A percentile compares a stretch with the other conserved stretches of the same genome.
These are phyloP conservation scores for Oreotrochilus melanogaster DNA, from an alignment of 2,113 vertebrate genomes.

Conservation along the genomic window DNA sequence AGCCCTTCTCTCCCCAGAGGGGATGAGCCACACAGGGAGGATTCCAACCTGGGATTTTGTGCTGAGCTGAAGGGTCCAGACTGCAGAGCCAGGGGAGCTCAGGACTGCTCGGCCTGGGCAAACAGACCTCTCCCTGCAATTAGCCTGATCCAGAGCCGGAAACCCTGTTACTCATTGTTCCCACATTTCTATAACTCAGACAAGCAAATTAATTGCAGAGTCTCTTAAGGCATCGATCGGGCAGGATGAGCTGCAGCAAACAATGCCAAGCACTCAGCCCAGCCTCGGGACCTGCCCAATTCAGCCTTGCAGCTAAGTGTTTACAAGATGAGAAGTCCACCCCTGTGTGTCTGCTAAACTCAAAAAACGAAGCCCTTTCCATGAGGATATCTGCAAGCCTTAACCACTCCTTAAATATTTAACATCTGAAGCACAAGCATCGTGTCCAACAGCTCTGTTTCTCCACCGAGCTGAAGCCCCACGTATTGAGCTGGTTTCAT, in stretches of 20 bases:
- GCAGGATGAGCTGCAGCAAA: not conserved
- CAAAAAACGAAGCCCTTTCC: accelerated
- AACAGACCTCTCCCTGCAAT: accelerated
- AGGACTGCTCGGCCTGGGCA: accelerated
- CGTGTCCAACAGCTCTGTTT: not conserved
- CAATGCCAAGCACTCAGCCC: not conserved
- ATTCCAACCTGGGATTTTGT: not conserved
- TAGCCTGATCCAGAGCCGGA: not conserved
- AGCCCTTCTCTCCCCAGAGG: not conserved
- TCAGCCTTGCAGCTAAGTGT: accelerated
- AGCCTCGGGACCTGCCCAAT: not conserved
- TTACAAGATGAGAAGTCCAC: not conserved
- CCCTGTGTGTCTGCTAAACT: accelerated
- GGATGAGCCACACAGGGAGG: accelerated
- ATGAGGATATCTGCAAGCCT: not conserved
- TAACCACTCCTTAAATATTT: not conserved
- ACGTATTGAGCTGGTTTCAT: accelerated
- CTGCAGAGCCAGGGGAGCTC: not conserved
- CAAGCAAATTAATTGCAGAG: not conserved
- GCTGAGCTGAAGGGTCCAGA: accelerated
- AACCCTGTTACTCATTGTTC: accelerated
- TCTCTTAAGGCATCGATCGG: not conserved
- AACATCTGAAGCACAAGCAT: not conserved
- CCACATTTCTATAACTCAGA: not conserved
- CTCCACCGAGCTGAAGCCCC: not conserved